These are phyloP conservation scores for Centruroides vittatus DNA, from an alignment of 1,140 invertebrate species.

Conservation along the genomic window DNA sequence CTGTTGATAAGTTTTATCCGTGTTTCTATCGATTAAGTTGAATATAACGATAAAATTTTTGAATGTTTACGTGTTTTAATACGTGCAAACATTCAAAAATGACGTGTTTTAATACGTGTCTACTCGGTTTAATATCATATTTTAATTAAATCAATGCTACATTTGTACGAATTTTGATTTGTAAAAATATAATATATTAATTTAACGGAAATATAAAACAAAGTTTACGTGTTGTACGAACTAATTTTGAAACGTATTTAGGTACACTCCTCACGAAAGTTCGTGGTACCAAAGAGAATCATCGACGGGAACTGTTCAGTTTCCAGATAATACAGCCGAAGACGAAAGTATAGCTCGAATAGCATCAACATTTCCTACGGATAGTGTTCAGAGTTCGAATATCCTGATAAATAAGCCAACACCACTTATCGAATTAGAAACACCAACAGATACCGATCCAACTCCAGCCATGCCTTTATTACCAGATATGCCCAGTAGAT, in stretches of 20 bases:
- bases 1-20: too few species aligned
- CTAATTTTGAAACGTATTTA: background rate
- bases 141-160: too few species aligned
- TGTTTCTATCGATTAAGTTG: too few species aligned
- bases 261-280: background rate
- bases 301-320: background rate
- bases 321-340: conserved; percentile 27
- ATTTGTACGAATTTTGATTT: background rate
- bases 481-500: conserved; percentile 44
- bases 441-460: conserved; percentile 26
- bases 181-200: background rate
- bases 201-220: background rate
- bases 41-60: too few species aligned
- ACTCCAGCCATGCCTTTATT: conserved; percentile 45
- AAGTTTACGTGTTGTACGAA: too few species aligned
- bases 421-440: conserved; percentile 16
- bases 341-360: conserved; percentile 37
- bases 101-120: too few species aligned
- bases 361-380: conserved; percentile 33
- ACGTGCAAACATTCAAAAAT: too few species aligned
- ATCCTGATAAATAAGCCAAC: too few species aligned
- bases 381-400: background rate
- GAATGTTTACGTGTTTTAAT: too few species aligned
- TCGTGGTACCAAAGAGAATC: background rate
- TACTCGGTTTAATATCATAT: too few species aligned